Conservation (phyloP, 2,113 vertebrate species). For the Hypanus sabinus region DNA sequence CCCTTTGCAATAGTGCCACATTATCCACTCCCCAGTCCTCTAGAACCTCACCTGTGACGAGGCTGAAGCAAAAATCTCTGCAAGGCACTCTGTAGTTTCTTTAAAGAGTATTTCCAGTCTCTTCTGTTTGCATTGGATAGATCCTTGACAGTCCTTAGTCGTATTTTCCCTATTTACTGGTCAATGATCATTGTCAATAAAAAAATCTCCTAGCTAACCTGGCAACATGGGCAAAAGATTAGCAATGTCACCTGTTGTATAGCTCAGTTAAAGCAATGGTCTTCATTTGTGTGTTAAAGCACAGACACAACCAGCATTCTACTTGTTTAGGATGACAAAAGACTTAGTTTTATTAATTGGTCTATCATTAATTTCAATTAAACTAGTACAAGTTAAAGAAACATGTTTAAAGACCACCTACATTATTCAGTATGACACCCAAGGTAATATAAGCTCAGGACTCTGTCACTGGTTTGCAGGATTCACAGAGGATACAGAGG, state of each 20-base stretch:
- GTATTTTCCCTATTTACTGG: too few species aligned
- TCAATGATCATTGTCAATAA: background rate
- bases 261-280: background rate
- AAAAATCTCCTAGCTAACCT: background rate
- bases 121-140: too few species aligned
- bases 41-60: too few species aligned
- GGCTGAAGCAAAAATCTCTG: too few species aligned
- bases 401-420: background rate
- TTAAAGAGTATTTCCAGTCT: too few species aligned
- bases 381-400: background rate
- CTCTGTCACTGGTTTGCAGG: background rate
- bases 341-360: background rate
- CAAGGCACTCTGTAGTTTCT: too few species aligned
- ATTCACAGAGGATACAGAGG: background rate
- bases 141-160: too few species aligned
- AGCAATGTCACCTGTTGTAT: background rate
- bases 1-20: too few species aligned
- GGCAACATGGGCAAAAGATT: background rate
- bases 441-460: background rate
- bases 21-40: too few species aligned
- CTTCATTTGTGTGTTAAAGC: background rate
- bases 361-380: background rate
- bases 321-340: background rate
- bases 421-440: background rate
- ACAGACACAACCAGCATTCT: background rate